A percentile compares a stretch with the other conserved stretches of the same genome.
Evolutionary conservation across 2,888 invertebrate species (phyloP).

Genomic region (Eupithecia abbreviata): DNA sequence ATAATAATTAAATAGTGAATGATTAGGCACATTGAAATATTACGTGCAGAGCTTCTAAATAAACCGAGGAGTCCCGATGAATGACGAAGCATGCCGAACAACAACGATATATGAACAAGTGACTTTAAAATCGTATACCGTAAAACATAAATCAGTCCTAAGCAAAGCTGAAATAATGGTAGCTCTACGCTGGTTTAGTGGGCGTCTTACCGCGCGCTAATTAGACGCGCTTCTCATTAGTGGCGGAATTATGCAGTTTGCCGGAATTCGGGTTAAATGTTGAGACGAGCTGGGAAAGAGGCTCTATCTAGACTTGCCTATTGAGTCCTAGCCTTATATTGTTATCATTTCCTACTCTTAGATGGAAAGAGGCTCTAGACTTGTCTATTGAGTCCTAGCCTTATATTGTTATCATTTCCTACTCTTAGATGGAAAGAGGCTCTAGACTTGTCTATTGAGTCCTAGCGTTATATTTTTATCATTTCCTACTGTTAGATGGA

Average conservation of each 20-base stretch:
- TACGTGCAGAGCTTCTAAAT: too few relatives aligned
- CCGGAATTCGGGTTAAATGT: constrained; percentile 78
- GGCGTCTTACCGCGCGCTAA: constrained; percentile 81
- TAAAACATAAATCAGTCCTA: background rate
- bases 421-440: too few relatives aligned
- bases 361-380: too few relatives aligned
- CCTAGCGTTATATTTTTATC: too few relatives aligned
- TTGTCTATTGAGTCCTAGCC: too few relatives aligned
- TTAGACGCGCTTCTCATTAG: constrained; percentile 83
- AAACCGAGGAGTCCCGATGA: background rate
- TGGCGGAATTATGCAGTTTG: constrained; percentile 82
- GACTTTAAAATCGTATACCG: background rate
- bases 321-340: background rate
- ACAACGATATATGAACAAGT: background rate
- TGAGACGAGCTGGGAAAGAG: constrained; percentile 1
- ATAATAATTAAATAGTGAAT: too few relatives aligned
- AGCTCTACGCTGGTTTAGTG: constrained; percentile 60
- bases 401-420: too few relatives aligned
- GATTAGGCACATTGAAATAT: too few relatives aligned
- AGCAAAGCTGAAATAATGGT: constrained; percentile 7
- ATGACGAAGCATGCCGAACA: background rate
- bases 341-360: too few relatives aligned
- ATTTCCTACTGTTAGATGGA: too few relatives aligned
- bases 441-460: too few relatives aligned
- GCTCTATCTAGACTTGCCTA: background rate